A percentile compares a stretch with the other conserved stretches of the same genome.
phyloP scores from a whole-genome alignment of 2,113 vertebrate genomes.

The Hippocampus mohnikei region DNA sequence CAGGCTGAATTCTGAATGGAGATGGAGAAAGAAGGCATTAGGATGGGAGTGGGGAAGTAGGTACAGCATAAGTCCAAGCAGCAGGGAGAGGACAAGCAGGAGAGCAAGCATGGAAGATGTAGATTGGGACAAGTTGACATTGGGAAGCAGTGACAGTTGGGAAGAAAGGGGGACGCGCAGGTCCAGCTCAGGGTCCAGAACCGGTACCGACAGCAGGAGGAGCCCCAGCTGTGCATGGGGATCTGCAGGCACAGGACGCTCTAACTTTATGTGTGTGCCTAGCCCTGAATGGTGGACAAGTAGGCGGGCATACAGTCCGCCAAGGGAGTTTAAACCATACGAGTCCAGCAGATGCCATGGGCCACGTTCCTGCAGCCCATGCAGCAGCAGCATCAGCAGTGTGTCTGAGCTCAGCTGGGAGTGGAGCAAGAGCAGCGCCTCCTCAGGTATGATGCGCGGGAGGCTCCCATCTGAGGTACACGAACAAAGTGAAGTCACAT shows the following conservation, averaged over 20 bases:
- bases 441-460: conserved; percentile 37
- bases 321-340: conserved; percentile 17
- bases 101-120: conserved; percentile 45
- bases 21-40: conserved; percentile 23
- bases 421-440: conserved; percentile 63
- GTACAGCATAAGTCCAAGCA: conserved; percentile 43
- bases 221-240: conserved; percentile 34
- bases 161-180: conserved; percentile 51
- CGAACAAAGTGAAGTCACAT: conserved; percentile 24
- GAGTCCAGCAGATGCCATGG: conserved; percentile 42
- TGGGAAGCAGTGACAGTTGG: conserved; percentile 66
- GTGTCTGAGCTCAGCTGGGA: conserved; percentile 71
- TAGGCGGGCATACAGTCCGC: conserved; percentile 34
- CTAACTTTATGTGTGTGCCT: conserved; percentile 35
- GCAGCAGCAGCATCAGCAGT: conserved; percentile 63
- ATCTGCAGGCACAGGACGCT: conserved; percentile 23
- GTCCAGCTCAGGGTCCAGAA: conserved; percentile 38
- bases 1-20: conserved; percentile 30
- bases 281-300: conserved; percentile 61
- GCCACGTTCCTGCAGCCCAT: conserved; percentile 63
- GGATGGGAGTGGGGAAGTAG: conserved; percentile 42
- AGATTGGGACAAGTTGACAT: conserved; percentile 63
- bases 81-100: conserved; percentile 36
- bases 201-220: conserved; percentile 43
- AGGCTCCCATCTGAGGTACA: conserved; percentile 23